Conservation (phyloP, 2,888 invertebrate species). For the Cancer borealis region DNA sequence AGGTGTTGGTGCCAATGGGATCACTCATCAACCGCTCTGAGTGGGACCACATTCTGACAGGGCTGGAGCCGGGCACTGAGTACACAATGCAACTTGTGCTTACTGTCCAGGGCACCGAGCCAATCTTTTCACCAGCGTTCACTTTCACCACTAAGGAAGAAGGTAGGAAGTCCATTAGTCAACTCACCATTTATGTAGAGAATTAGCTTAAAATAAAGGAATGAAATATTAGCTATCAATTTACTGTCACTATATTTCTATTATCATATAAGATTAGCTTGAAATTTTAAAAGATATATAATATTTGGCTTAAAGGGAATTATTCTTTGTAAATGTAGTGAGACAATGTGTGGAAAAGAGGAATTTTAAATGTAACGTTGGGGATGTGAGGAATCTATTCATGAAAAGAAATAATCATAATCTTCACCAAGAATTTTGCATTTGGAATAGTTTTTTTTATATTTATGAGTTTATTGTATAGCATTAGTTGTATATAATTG, state of each 20-base stretch:
- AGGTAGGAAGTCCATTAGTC: slow-evolving; percentile 42
- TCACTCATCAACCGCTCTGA: slow-evolving; percentile 92
- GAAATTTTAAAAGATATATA: neutral
- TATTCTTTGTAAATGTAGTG: neutral
- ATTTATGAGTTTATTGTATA: neutral
- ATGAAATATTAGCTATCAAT: neutral
- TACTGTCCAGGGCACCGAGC: slow-evolving; percentile 79
- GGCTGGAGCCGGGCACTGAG: slow-evolving; percentile 88
- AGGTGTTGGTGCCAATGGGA: slow-evolving; percentile 92
- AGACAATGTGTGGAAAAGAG: neutral
- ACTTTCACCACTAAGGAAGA: slow-evolving; percentile 60
- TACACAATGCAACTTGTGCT: slow-evolving; percentile 90
- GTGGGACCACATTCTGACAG: slow-evolving; percentile 90
- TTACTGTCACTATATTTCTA: neutral
- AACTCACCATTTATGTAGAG: neutral
- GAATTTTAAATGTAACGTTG: neutral
- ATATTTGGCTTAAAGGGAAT: neutral
- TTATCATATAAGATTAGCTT: neutral
- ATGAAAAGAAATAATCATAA: neutral
- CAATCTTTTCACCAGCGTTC: slow-evolving; percentile 62
- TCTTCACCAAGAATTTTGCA: neutral
- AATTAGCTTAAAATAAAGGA: too few relatives aligned
- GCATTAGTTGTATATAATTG: neutral
- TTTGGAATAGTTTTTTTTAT: neutral
- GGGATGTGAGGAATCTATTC: neutral